phyloP scores from a whole-genome alignment of 2,888 invertebrate genomes.

The Itoplectis maculator region DNA sequence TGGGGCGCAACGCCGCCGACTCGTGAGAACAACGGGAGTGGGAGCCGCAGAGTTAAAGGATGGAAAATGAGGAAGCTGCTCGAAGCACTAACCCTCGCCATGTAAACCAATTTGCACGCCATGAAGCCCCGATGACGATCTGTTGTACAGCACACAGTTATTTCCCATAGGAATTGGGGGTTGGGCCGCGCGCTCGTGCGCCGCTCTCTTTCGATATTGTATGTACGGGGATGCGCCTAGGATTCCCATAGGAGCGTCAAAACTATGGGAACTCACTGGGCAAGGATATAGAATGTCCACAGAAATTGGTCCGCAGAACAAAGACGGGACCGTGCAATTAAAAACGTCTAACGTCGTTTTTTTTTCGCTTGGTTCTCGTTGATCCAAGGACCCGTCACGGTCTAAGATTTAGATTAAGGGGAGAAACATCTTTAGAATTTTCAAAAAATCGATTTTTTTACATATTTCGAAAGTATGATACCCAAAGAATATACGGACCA shows the following conservation, averaged over 20 bases:
- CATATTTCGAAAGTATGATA: too few relatives aligned
- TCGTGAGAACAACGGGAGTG: constrained; percentile 35
- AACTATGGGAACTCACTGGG: constrained; percentile 77
- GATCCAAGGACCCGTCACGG: background rate
- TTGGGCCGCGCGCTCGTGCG: constrained; percentile 20
- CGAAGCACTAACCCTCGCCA: constrained; percentile 65
- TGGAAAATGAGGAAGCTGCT: constrained; percentile 60
- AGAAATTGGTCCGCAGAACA: constrained; percentile 51
- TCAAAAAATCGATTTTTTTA: too few relatives aligned
- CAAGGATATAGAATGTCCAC: constrained; percentile 41
- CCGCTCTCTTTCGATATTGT: constrained; percentile 53
- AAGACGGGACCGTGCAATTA: constrained; percentile 52
- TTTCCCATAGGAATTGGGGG: constrained; percentile 83
- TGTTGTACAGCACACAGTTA: constrained; percentile 77
- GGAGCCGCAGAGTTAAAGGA: constrained; percentile 40
- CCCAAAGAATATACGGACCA: too few relatives aligned
- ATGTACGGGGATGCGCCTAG: constrained; percentile 62
- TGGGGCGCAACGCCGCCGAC: background rate
- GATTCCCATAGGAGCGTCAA: constrained; percentile 80
- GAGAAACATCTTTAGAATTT: too few relatives aligned
- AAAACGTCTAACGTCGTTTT: constrained; percentile 30
- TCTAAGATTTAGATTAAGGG: background rate
- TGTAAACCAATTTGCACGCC: constrained; percentile 84
- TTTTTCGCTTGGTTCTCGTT: background rate
- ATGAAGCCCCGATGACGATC: constrained; percentile 79